Evolutionary conservation across 2,888 invertebrate genomes (phyloP).

Genomic region (Stenurella melanura): DNA sequence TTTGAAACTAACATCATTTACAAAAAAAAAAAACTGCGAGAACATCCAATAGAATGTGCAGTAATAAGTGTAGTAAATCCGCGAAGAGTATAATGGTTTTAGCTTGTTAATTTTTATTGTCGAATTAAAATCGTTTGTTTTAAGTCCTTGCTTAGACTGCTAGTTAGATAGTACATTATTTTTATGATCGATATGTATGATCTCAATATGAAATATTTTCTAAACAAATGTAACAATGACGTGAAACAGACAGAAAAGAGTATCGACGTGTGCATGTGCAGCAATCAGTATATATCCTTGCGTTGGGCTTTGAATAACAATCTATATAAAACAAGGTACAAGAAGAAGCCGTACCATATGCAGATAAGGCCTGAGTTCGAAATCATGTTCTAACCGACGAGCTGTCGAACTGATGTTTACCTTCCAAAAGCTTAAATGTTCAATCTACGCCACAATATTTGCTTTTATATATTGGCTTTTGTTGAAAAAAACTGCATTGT

Average conservation of each 20-base stretch:
- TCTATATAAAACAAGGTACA: conserved; percentile 2
- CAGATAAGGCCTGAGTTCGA: conserved; percentile 54
- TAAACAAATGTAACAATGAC: not conserved
- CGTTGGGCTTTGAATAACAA: conserved; percentile 13
- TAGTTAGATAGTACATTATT: too few relatives aligned
- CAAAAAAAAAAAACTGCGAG: too few relatives aligned
- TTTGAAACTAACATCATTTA: too few relatives aligned
- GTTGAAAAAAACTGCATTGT: conserved; percentile 33
- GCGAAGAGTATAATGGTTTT: too few relatives aligned
- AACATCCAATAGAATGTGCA: too few relatives aligned
- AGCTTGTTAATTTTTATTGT: too few relatives aligned
- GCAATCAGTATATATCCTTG: not conserved
- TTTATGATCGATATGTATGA: too few relatives aligned
- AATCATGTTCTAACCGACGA: conserved; percentile 52
- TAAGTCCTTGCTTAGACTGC: too few relatives aligned
- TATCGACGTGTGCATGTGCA: conserved; percentile 14
- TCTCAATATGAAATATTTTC: too few relatives aligned
- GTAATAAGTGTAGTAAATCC: too few relatives aligned
- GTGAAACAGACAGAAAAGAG: not conserved
- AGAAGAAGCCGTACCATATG: conserved; percentile 48
- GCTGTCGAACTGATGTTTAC: conserved; percentile 53
- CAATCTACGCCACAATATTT: conserved; percentile 44
- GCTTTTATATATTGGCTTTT: conserved; percentile 42
- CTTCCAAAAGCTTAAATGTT: conserved; percentile 44
- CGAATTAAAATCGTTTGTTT: too few relatives aligned